These are phyloP conservation scores for Conops quadrifasciatus DNA, from an alignment of 2,888 invertebrate genomes.

Conservation along the genomic window DNA sequence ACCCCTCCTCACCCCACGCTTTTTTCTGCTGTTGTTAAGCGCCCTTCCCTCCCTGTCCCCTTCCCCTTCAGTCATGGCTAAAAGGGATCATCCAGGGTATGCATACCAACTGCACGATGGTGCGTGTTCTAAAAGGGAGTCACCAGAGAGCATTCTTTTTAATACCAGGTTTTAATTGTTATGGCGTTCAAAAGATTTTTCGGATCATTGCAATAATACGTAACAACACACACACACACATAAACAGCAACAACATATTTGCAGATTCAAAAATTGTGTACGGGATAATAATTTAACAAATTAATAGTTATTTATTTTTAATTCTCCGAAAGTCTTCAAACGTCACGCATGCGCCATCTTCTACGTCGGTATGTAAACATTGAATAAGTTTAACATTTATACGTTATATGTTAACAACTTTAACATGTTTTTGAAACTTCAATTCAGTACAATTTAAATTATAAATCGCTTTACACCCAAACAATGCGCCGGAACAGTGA, in stretches of 20 bases:
- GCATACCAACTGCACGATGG: background rate
- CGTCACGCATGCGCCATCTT: too few species aligned
- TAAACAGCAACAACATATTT: background rate
- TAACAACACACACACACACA: background rate
- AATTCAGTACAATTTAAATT: too few species aligned
- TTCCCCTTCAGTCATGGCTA: background rate
- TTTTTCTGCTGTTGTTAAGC: background rate
- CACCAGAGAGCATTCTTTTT: conserved; percentile 5
- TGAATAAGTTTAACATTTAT: too few species aligned
- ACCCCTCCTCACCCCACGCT: background rate
- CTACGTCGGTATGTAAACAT: too few species aligned
- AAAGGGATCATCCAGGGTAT: background rate
- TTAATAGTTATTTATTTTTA: too few species aligned
- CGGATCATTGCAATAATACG: background rate
- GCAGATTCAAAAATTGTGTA: background rate
- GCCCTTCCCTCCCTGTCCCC: background rate
- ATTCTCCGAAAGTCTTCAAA: too few species aligned
- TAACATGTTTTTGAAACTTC: too few species aligned
- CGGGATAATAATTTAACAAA: background rate
- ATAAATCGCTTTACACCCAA: too few species aligned
- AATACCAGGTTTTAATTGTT: conserved; percentile 19
- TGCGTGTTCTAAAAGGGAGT: conserved; percentile 11
- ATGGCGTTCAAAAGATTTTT: conserved; percentile 4
- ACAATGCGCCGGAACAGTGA: too few species aligned
- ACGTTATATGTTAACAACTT: too few species aligned